A percentile compares a stretch with the other conserved stretches of the same genome.
phyloP scores from a whole-genome alignment of 2,888 invertebrate species.

The Frankliniella intonsa region DNA sequence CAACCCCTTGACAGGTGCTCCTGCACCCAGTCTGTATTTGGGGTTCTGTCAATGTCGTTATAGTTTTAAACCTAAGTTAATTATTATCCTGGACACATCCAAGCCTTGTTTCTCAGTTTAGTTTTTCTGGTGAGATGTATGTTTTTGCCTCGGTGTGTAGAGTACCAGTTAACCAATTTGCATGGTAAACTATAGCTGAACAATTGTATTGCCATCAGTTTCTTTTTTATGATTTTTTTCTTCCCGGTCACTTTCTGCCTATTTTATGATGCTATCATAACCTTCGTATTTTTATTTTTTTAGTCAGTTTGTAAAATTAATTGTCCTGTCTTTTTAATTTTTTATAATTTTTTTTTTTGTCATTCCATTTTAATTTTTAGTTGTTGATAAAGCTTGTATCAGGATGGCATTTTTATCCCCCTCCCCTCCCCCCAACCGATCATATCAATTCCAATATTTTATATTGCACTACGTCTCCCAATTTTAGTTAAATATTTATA shows the following conservation, averaged over 20 bases:
- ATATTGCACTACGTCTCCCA: not conserved
- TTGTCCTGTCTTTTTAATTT: no score
- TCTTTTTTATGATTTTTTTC: no score
- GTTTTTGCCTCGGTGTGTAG: no score
- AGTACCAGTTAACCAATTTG: not conserved
- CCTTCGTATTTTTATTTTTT: not conserved
- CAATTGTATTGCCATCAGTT: not conserved
- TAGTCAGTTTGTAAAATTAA: not conserved
- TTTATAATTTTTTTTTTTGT: not conserved
- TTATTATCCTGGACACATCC: no score
- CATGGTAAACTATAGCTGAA: not conserved
- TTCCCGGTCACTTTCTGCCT: no score
- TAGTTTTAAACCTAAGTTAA: not conserved
- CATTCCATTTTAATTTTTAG: no score
- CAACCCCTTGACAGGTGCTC: conserved; percentile 12
- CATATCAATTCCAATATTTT: no score
- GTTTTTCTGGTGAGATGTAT: no score
- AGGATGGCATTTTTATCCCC: no score
- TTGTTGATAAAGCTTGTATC: no score
- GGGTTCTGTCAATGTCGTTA: not conserved
- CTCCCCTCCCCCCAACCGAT: no score
- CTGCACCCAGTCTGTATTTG: not conserved
- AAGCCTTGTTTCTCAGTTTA: no score
- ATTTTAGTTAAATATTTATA: not conserved
- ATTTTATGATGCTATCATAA: not conserved